Base-by-base conservation (phyloP, 2,888 invertebrate species). In the Blastobasis lacticolella region DNA sequence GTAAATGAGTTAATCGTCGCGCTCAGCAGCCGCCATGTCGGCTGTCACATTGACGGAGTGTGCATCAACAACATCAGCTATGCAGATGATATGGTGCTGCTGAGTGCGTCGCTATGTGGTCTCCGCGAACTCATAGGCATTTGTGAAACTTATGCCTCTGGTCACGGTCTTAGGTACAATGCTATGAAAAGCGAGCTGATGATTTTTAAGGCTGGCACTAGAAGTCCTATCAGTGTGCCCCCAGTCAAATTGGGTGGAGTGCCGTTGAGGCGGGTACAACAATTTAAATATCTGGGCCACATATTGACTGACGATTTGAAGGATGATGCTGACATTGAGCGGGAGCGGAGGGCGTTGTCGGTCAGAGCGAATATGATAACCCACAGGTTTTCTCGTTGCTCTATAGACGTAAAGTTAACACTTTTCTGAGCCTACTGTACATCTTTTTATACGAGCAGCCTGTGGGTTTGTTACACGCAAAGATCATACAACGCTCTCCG, bases 1-100 rank as follows among this genome's bases (percentile, higher is more conserved):
- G 49, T 62, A 0, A 53, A 60, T 23, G 52, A 46, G 8, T 53
- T 62, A 47, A 54, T 61, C 37, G 57, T 10, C 9, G 56, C 48
- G 49, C 60, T 62, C 50, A 60, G 58, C 47, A 53, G 55, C 45
- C 45, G 44, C 7, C 43, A 45, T 36, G 52, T 60, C 37, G 60
- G 59, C 4, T 64, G 62, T 45, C 54, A 54, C 41, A 49, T 60
- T 38, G 57, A 55, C 42, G 51, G 42, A 6, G 44, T 49, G 1
- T 51, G 48, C 38, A 41, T 59, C 5, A 59, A 60, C 40, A 57
- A 57, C 37, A 37, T 60, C 6, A 57, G 61, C 23, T 57, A 62
- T 44, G 57, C 59, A 23, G 56, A 58, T 37, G 60, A 60, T 44
- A 62, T 64, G 59, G 57, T 58, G 54, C 49, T 63, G 54, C 57